Evolutionary conservation across 2,888 invertebrate species (phyloP).

Genomic region (Aelia acuminata): DNA sequence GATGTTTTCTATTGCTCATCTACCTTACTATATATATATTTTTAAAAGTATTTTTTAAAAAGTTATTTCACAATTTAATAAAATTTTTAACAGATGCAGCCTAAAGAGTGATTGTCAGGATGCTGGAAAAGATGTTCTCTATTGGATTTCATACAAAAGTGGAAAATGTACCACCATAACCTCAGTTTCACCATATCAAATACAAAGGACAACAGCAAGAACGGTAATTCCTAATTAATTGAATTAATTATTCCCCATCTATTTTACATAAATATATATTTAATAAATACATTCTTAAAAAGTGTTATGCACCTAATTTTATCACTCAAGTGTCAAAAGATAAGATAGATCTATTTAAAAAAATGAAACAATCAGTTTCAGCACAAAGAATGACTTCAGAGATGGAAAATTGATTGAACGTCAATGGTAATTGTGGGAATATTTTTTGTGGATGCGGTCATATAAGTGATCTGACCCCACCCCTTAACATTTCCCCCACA

Average conservation of each 20-base stretch:
- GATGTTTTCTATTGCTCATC: neutral
- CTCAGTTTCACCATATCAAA: conserved; percentile 88
- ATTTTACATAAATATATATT: neutral
- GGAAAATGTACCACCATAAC: conserved; percentile 97
- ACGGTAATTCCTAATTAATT: conserved; percentile 73
- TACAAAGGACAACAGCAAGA: conserved; percentile 93
- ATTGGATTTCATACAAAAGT: conserved; percentile 97
- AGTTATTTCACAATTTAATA: conserved; percentile 11
- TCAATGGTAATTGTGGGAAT: too few relatives aligned
- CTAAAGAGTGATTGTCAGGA: conserved; percentile 92
- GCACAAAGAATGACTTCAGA: too few relatives aligned
- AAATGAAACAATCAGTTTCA: neutral
- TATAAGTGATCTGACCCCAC: too few relatives aligned
- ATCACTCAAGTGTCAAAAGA: neutral
- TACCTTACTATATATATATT: neutral
- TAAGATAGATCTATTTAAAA: neutral
- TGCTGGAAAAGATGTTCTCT: conserved; percentile 90
- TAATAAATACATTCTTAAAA: too few relatives aligned
- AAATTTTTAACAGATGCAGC: conserved; percentile 78
- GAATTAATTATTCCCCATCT: neutral
- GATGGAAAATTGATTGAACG: too few relatives aligned
- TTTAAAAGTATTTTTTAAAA: neutral
- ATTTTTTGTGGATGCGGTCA: too few relatives aligned
- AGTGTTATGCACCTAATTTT: neutral
- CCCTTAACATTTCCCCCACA: too few relatives aligned